A percentile compares a stretch with the other conserved stretches of the same genome.
phyloP scores from a whole-genome alignment of 2,797 vertebrate genomes.

The Zalophus californianus region DNA sequence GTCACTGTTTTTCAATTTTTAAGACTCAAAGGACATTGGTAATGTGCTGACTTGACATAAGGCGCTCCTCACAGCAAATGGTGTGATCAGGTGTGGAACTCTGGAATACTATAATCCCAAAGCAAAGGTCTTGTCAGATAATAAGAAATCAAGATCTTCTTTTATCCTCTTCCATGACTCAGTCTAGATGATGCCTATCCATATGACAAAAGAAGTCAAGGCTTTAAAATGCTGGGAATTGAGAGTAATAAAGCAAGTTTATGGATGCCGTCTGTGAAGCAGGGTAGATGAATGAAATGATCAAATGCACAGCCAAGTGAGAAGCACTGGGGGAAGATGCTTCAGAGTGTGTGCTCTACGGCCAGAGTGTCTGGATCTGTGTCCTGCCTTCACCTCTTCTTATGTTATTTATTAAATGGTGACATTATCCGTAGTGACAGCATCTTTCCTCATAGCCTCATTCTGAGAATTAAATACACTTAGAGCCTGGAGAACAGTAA shows the following conservation, averaged over 20 bases:
- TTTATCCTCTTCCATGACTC: neutral
- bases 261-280: neutral
- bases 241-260: conserved; percentile 40
- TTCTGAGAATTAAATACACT: neutral
- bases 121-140: conserved; percentile 50
- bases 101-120: neutral
- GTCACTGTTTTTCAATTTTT: conserved; percentile 76
- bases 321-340: neutral
- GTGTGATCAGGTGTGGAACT: neutral
- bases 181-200: neutral
- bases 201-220: neutral
- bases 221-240: neutral
- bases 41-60: conserved; percentile 74
- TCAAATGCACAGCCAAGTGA: neutral
- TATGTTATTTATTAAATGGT: neutral
- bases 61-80: neutral
- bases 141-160: conserved; percentile 48
- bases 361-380: neutral
- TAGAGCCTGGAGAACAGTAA: neutral
- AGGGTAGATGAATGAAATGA: neutral
- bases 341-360: fast-evolving
- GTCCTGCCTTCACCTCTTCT: neutral
- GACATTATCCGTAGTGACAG: neutral
- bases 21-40: conserved; percentile 37
- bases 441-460: neutral